phyloP scores from a whole-genome alignment of 64 coral and sea anemone species.

The Catalaphyllia jardinei region DNA sequence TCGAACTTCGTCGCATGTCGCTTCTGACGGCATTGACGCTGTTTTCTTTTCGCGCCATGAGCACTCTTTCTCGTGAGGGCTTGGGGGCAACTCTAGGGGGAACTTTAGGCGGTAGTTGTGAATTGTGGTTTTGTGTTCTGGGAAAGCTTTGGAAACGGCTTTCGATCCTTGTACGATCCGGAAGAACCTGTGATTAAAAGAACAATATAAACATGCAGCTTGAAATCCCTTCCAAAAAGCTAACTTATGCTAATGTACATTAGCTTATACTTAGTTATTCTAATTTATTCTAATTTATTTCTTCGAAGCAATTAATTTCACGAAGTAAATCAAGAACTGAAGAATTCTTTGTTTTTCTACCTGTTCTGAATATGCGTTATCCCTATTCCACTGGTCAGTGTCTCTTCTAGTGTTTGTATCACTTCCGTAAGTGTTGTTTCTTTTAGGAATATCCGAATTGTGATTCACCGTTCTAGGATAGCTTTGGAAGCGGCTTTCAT shows the following conservation, averaged over 20 bases:
- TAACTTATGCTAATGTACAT: no score
- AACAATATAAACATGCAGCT: not conserved
- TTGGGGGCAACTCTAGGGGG: constrained; percentile 93
- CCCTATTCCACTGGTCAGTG: not conserved
- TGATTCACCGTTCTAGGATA: not conserved
- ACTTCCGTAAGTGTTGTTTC: not conserved
- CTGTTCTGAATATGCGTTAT: constrained; percentile 12
- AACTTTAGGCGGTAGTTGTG: constrained; percentile 60
- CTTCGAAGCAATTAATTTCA: no score
- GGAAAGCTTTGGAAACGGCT: constrained; percentile 24
- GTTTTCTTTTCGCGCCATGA: constrained; percentile 24
- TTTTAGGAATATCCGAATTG: not conserved
- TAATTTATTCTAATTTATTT: no score
- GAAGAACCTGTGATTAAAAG: not conserved
- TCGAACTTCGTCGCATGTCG: constrained; percentile 9
- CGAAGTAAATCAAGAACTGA: no score
- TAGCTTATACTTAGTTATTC: no score
- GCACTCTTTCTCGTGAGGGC: constrained; percentile 73
- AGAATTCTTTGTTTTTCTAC: not conserved
- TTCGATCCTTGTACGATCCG: not conserved
- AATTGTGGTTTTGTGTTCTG: not conserved
- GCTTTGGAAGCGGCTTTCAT: not conserved
- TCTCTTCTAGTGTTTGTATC: not conserved
- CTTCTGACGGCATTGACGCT: not conserved
- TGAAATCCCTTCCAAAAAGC: no score